Conservation (phyloP, 2,888 invertebrate species). For the Polydrusus pterygomalis region DNA sequence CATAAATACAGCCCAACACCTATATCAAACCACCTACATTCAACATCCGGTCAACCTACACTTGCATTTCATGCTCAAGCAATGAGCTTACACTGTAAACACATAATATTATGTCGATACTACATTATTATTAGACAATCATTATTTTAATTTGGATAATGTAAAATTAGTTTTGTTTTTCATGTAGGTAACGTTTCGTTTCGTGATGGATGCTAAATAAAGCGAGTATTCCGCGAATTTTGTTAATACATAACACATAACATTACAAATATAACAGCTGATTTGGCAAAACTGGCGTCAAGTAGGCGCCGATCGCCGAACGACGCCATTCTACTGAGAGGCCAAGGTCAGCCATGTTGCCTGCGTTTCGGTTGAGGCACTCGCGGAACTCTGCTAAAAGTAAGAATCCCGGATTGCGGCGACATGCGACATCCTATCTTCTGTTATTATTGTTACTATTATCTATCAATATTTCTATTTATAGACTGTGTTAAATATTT, state of each 20-base stretch:
- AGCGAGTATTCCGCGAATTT: slow-evolving; percentile 47
- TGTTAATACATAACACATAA: slow-evolving; percentile 45
- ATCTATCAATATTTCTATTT: neutral
- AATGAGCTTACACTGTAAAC: slow-evolving; percentile 8
- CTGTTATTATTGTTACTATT: neutral
- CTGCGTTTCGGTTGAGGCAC: slow-evolving; percentile 18
- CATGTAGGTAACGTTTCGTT: neutral
- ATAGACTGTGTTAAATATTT: slow-evolving; percentile 6
- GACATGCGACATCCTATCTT: neutral
- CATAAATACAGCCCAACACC: neutral
- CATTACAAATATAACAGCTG: slow-evolving; percentile 55
- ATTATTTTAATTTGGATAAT: neutral
- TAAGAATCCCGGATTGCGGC: neutral
- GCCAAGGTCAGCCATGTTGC: slow-evolving; percentile 53
- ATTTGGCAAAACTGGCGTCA: slow-evolving; percentile 54
- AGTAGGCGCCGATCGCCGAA: slow-evolving; percentile 54
- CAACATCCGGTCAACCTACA: slow-evolving; percentile 9
- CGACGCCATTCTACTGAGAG: slow-evolving; percentile 52
- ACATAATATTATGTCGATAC: slow-evolving; percentile 25
- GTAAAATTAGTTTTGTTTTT: slow-evolving; percentile 34
- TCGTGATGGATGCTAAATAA: slow-evolving; percentile 41
- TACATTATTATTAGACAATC: slow-evolving; percentile 4
- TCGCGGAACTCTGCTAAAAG: neutral
- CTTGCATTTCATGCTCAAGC: slow-evolving; percentile 1
- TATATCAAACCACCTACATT: slow-evolving; percentile 3